Base-by-base conservation (phyloP, 2,888 invertebrate genomes). In the Helleia helle region DNA sequence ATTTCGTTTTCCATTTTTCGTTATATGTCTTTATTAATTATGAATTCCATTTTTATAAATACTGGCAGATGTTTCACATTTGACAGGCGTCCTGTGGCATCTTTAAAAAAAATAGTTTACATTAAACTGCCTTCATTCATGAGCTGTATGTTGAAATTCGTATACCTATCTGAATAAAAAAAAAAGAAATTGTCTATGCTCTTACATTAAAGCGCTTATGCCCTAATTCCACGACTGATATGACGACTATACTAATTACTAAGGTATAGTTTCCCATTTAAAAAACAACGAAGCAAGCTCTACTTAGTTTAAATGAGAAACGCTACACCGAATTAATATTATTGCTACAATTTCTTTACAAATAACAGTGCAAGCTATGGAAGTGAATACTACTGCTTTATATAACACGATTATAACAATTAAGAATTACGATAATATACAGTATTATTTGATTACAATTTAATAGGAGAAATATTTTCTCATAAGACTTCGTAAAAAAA, bases 331-430 rank as follows among this genome's bases (percentile, higher is more conserved):
- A 28, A 36, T 30, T 24, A 28, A 52, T 36, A 56, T 69, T 71
- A 71, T 68, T 71, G 67, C 70, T 72, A 73, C 59, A 37, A 56
- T 47, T 58, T 59, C 47, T 59, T 66, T 64, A 71, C 58, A 68
- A 67, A 62, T 52, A 57, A 70, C 62, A 70, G 77, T 77, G 77
- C 77, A 77, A 75, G 74, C 74, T 77, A 77, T 67, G 73, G 73
- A 77, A 75, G 75, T 76, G 75, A 62, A 55, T 48, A 17, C 56
- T 53, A 62, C 49, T 43, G 12, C 48, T 46, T 24, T 15, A 17
- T 37, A 13, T n/a, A 15, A 14, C 38, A 29, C 7, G 12, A 14
- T 29, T 38, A 24, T 24, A 22, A 14, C 38, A 29, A 14, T 22
- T 29, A 28, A 38, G 18, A 34, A 12, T 22, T 22, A 34, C 22